Evolutionary conservation across 2,888 invertebrate genomes (phyloP).

Genomic region (Nycteola revayana): DNA sequence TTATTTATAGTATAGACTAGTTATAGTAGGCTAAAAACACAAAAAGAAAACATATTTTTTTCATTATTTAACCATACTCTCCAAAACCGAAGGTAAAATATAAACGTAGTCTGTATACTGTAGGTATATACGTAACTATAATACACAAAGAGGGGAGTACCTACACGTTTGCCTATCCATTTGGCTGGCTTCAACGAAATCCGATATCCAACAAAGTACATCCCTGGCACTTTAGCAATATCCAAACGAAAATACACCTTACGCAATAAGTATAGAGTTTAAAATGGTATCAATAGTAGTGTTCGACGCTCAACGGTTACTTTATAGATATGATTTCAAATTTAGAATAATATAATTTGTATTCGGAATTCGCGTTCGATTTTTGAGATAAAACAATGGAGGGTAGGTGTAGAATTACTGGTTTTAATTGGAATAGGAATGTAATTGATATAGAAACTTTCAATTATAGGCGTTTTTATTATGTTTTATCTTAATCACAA

Average conservation of each 20-base stretch:
- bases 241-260: slow-evolving; percentile 19
- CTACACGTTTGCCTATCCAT: slow-evolving; percentile 67
- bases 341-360: slow-evolving; percentile 32
- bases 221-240: slow-evolving; percentile 26
- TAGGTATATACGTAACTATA: too few relatives aligned
- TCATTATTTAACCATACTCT: too few relatives aligned
- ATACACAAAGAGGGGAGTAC: slow-evolving; percentile 37
- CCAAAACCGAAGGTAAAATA: too few relatives aligned
- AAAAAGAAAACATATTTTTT: too few relatives aligned
- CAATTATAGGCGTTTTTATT: too few relatives aligned
- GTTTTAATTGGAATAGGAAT: too few relatives aligned
- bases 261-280: accelerated
- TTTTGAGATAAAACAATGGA: background rate
- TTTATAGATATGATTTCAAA: slow-evolving; percentile 28
- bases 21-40: too few relatives aligned
- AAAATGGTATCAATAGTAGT: slow-evolving; percentile 4
- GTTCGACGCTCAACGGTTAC: slow-evolving; percentile 25
- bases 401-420: too few relatives aligned
- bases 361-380: slow-evolving; percentile 27
- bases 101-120: too few relatives aligned
- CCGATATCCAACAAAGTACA: slow-evolving; percentile 44
- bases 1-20: too few relatives aligned
- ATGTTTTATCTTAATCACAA: too few relatives aligned
- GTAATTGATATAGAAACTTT: too few relatives aligned
- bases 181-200: slow-evolving; percentile 62